phyloP scores from a whole-genome alignment of 53 echinoderm and acorn worm genomes.

The Hippasteria phrygiana region DNA sequence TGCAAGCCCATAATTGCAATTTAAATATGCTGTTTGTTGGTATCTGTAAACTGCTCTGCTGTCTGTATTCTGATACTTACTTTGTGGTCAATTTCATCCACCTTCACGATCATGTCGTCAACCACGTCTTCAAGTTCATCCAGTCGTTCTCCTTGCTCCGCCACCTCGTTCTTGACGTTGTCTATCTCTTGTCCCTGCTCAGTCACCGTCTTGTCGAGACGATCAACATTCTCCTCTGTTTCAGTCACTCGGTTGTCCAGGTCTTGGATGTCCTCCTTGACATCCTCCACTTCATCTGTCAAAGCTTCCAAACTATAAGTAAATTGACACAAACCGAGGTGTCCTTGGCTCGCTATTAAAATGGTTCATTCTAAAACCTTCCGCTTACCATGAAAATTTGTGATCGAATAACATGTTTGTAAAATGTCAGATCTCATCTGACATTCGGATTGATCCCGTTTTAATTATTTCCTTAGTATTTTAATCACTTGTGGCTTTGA shows the following conservation, averaged over 20 bases:
- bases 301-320: constrained; percentile 70
- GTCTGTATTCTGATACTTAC: constrained; percentile 50
- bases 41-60: too few relatives aligned
- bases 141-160: constrained; percentile 86
- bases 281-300: constrained; percentile 79
- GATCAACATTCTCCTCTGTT: constrained; percentile 77
- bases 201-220: constrained; percentile 79
- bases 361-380: too few relatives aligned
- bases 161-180: constrained; percentile 83
- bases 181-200: constrained; percentile 81
- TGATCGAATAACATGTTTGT: too few relatives aligned
- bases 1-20: too few relatives aligned
- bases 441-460: too few relatives aligned
- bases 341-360: too few relatives aligned
- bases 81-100: constrained; percentile 96
- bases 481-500: too few relatives aligned
- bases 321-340: not conserved
- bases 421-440: too few relatives aligned
- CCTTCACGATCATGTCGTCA: constrained; percentile 84
- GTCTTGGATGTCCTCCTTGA: constrained; percentile 77
- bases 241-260: constrained; percentile 80
- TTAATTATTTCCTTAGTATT: too few relatives aligned
- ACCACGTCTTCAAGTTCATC: constrained; percentile 86
- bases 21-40: not conserved
- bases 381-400: too few relatives aligned